Conservation (phyloP, 2,113 vertebrate species). For the Brachypteracias leptosomus region DNA sequence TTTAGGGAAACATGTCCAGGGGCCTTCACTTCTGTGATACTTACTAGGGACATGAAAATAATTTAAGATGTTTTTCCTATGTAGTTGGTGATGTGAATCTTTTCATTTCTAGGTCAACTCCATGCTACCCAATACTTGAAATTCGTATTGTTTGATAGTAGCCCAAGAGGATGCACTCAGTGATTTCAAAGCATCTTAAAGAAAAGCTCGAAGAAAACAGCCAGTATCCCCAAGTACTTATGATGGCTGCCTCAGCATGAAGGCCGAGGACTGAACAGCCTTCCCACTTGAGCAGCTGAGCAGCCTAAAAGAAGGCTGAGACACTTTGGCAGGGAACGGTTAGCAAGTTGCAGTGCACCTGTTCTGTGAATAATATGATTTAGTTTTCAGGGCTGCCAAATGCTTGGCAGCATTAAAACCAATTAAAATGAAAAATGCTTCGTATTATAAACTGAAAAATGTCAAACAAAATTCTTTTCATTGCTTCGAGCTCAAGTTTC, state of each 20-base stretch:
- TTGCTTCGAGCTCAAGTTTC: slow-evolving; percentile 14
- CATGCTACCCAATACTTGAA: background rate
- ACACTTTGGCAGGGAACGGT: background rate
- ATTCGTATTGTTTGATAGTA: background rate
- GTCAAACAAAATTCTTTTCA: slow-evolving; percentile 26
- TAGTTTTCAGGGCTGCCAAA: slow-evolving; percentile 25
- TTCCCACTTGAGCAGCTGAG: background rate
- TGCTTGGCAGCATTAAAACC: slow-evolving; percentile 34
- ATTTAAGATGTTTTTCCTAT: background rate
- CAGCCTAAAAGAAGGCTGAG: background rate
- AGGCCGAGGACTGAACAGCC: background rate
- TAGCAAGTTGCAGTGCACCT: background rate
- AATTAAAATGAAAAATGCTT: slow-evolving; percentile 57
- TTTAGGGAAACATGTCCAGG: background rate
- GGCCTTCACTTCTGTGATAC: background rate
- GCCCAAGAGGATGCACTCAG: background rate
- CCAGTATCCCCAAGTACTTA: background rate
- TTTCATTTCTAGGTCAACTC: background rate
- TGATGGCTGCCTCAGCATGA: background rate
- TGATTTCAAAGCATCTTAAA: background rate
- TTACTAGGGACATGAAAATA: background rate
- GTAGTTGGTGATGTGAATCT: background rate
- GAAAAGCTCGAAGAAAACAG: background rate
- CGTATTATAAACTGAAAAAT: slow-evolving; percentile 25
- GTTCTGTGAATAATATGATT: slow-evolving; percentile 11